Evolutionary conservation across 1,140 invertebrate genomes (phyloP).

Genomic region (Thalassaphorura encarpata): DNA sequence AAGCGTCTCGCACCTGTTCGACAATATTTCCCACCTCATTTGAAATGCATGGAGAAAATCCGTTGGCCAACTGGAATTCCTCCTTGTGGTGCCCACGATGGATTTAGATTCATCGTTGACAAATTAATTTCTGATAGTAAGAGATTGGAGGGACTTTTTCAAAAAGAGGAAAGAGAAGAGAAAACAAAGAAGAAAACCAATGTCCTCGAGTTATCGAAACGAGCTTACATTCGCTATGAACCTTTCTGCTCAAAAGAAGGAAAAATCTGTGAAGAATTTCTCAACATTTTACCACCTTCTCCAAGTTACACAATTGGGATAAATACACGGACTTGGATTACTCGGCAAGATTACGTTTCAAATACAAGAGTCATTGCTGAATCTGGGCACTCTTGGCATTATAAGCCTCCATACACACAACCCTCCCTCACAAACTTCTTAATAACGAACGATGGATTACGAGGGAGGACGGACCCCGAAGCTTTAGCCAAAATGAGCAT

Average conservation of each 20-base stretch:
- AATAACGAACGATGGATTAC: not conserved
- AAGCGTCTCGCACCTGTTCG: constrained; percentile 1
- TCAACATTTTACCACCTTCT: too few relatives aligned
- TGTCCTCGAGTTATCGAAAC: too few relatives aligned
- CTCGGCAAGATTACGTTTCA: not conserved
- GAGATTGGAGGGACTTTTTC: constrained; percentile 6
- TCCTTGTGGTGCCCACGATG: constrained; percentile 10
- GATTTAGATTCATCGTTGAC: constrained; percentile 9
- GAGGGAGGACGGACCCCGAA: constrained; percentile 1
- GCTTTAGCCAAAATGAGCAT: constrained; percentile 3
- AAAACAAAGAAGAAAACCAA: too few relatives aligned
- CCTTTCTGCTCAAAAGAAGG: not conserved
- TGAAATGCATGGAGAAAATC: constrained; percentile 10
- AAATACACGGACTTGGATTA: too few relatives aligned
- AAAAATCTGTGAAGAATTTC: not conserved
- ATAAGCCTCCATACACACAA: not conserved
- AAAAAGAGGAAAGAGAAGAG: not conserved
- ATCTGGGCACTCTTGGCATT: constrained; percentile 1
- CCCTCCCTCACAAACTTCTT: not conserved
- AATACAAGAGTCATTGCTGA: not conserved
- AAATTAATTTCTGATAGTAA: constrained; percentile 8
- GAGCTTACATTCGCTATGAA: too few relatives aligned
- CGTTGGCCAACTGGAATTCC: constrained; percentile 1
- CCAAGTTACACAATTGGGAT: not conserved
- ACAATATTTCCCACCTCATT: constrained; percentile 4